Evolutionary conservation across 1,140 invertebrate species (phyloP).

Genomic region (Drosophila kurseongensis): DNA sequence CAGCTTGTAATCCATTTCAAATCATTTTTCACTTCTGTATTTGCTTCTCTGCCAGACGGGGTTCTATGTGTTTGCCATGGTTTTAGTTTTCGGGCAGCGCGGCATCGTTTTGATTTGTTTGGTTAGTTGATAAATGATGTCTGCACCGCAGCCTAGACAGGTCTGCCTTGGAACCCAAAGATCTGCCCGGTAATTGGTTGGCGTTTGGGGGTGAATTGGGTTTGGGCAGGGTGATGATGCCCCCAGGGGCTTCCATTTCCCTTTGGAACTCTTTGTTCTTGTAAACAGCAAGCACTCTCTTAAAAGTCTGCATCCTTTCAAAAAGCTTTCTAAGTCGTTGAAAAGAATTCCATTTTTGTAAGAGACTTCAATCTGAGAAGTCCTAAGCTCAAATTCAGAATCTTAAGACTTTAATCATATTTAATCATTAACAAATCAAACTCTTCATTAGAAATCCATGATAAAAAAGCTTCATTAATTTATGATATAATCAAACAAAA

Average conservation of each 20-base stretch:
- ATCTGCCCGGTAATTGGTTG: conserved; percentile 32
- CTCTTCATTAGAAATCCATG: too few relatives aligned
- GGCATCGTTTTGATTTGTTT: conserved; percentile 78
- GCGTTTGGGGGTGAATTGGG: conserved; percentile 15
- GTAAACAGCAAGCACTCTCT: neutral
- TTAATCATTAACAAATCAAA: too few relatives aligned
- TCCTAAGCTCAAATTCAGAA: too few relatives aligned
- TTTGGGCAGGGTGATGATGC: conserved; percentile 13
- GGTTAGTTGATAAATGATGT: conserved; percentile 80
- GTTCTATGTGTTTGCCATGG: conserved; percentile 53
- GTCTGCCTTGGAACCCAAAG: conserved; percentile 48
- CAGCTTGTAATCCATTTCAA: conserved; percentile 81
- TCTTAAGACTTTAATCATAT: too few relatives aligned
- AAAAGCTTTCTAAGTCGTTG: neutral
- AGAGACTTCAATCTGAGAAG: neutral
- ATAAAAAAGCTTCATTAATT: too few relatives aligned
- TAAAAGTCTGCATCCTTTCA: neutral
- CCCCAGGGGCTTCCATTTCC: conserved; percentile 17
- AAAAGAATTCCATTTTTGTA: neutral
- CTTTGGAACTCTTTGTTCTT: conserved; percentile 2
- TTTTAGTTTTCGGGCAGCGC: conserved; percentile 56
- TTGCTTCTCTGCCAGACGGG: conserved; percentile 31
- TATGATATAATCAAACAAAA: too few relatives aligned
- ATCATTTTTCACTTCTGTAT: conserved; percentile 80
- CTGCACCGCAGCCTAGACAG: conserved; percentile 73